Evolutionary conservation across 92 coral and sea anemone species (phyloP).

Genomic region (Palythoa grandis): DNA sequence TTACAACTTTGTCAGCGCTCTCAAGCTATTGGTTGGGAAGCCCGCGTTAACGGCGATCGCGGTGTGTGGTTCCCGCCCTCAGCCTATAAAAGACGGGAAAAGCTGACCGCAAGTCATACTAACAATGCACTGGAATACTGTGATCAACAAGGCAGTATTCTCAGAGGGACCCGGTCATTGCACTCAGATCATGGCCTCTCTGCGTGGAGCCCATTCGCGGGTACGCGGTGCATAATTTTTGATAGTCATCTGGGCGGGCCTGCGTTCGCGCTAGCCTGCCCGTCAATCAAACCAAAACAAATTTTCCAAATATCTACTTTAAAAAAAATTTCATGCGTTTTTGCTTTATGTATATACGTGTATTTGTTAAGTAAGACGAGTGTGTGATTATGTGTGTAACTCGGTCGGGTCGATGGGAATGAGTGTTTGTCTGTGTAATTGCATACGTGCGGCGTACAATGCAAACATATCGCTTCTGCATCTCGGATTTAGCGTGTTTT

Average conservation of each 20-base stretch:
- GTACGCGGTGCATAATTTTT: conserved; percentile 95
- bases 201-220: conserved; percentile 77
- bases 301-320: background rate
- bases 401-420: no score
- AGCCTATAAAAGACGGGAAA: conserved; percentile 65
- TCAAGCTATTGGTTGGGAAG: conserved; percentile 31
- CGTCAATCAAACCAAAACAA: conserved; percentile 31
- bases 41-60: conserved; percentile 32
- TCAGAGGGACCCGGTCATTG: conserved; percentile 72
- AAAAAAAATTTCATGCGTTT: background rate
- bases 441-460: no score
- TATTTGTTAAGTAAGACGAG: no score
- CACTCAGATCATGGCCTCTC: conserved; percentile 63
- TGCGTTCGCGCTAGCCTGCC: conserved; percentile 96
- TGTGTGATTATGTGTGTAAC: no score
- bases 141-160: conserved; percentile 94
- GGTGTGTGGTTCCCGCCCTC: conserved; percentile 39
- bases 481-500: no score
- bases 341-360: background rate
- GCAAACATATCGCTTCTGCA: no score
- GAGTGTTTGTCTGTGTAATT: no score
- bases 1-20: background rate
- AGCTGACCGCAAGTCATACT: conserved; percentile 68
- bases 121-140: conserved; percentile 92
- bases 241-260: conserved; percentile 90